A percentile compares a stretch with the other conserved stretches of the same genome.
Conservation (phyloP, 92 coral and sea anemone genomes). For the Umimayanthus chanpuru region DNA sequence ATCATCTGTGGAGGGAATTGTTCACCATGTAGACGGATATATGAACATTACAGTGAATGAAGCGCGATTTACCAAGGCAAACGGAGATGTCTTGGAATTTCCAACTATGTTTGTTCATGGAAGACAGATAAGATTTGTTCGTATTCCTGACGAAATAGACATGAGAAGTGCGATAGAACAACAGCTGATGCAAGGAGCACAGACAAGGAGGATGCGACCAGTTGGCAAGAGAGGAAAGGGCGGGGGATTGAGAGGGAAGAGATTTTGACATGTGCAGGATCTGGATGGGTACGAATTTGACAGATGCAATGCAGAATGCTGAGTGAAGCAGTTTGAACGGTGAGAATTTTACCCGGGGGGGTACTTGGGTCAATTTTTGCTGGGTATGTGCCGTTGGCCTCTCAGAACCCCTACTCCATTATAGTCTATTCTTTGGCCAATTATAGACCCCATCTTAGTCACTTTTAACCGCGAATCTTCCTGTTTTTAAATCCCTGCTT, state of each 20-base stretch:
- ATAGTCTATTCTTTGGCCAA: no score
- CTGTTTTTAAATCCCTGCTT: no score
- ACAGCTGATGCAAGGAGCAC: slow-evolving; percentile 64
- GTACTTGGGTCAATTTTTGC: no score
- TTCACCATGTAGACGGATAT: slow-evolving; percentile 89
- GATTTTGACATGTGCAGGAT: not conserved
- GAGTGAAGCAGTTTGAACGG: not conserved
- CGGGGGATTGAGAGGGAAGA: slow-evolving; percentile 25
- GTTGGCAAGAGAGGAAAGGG: slow-evolving; percentile 53
- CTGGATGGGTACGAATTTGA: not conserved
- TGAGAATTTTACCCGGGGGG: not conserved
- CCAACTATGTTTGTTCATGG: slow-evolving; percentile 87
- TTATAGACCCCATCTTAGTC: no score
- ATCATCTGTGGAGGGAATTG: slow-evolving; percentile 77
- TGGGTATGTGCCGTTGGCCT: no score
- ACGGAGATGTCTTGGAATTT: slow-evolving; percentile 63
- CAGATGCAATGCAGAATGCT: no score
- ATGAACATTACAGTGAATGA: slow-evolving; percentile 86
- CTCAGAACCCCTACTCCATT: no score
- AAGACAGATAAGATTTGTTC: slow-evolving; percentile 90
- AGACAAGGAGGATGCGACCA: slow-evolving; percentile 52
- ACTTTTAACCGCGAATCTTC: no score
- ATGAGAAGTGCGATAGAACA: slow-evolving; percentile 95
- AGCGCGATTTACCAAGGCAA: slow-evolving; percentile 75
- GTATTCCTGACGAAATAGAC: slow-evolving; percentile 94